Evolutionary conservation across 2,797 vertebrate genomes (phyloP).

Genomic region (Syngnathus rostellatus): DNA sequence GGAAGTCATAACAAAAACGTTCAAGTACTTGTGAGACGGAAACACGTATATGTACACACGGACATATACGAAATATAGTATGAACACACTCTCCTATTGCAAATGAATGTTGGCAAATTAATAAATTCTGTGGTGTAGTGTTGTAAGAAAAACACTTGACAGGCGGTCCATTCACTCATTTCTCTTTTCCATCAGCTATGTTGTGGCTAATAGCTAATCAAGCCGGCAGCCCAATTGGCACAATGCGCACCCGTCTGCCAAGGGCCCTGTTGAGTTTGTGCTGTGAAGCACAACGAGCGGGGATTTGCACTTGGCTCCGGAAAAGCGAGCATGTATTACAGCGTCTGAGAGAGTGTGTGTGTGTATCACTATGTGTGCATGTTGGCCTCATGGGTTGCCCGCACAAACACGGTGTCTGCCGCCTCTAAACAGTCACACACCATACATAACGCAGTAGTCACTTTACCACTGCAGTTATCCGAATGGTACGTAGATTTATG

Average conservation of each 20-base stretch:
- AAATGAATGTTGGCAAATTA: conserved; percentile 47
- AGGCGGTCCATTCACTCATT: conserved; percentile 15
- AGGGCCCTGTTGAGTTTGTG: conserved; percentile 61
- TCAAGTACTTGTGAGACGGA: background rate
- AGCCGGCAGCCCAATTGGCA: conserved; percentile 59
- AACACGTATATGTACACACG: background rate
- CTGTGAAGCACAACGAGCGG: conserved; percentile 49
- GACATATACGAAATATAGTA: conserved; percentile 5
- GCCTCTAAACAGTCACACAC: conserved; percentile 52
- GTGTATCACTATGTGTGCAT: conserved; percentile 2
- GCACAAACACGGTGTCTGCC: conserved; percentile 40
- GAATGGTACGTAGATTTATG: conserved; percentile 54
- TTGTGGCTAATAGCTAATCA: conserved; percentile 67
- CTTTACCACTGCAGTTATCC: conserved; percentile 38
- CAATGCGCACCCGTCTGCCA: conserved; percentile 44
- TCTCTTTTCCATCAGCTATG: conserved; percentile 52
- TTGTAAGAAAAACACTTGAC: conserved; percentile 34
- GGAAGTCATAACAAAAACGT: background rate
- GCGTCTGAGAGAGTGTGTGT: conserved; percentile 17
- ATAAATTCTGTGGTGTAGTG: conserved; percentile 36
- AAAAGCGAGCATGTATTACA: conserved; percentile 20
- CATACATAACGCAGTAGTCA: conserved; percentile 23
- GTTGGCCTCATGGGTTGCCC: conserved; percentile 32
- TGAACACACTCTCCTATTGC: conserved; percentile 33
- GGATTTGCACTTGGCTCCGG: conserved; percentile 52